Base-by-base conservation (phyloP, 2,888 invertebrate genomes). In the Cactoblastis cactorum region DNA sequence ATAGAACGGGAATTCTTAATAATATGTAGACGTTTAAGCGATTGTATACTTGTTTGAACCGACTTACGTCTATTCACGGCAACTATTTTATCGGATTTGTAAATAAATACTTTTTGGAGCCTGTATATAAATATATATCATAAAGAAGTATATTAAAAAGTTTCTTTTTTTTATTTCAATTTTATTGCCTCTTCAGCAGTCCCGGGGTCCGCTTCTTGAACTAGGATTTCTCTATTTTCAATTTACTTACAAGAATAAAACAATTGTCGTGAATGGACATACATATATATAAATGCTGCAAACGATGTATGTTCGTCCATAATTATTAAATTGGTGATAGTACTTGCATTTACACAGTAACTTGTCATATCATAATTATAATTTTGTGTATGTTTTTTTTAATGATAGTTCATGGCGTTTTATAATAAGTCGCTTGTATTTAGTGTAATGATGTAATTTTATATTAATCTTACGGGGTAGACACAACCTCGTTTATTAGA, bases 281-380 rank as follows among this genome's bases (percentile, higher is more conserved):
- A 15, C 19, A 38, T 55, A n/a, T n/a, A n/a, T n/a, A n/a, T n/a
- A n/a, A n/a, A 54, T 43, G 53, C 51, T 55, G 53, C 55, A 51
- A 65, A 63, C 60, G 56, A 67, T 58, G 47, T 59, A 51, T 59
- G 57, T 67, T 70, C 76, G 79, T 78, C 77, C 80, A 77, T 61
- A 54, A 58, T 28, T 9, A 28, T 28, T 56, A 59, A 51, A 62
- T 68, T 57, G 66, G 69, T 72, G 69, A 70, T 74, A 74, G 67
- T 43, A 56, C 48, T 61, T 69, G 75, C 77, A 75, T 74, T 78
- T 77, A n/a, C n/a, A n/a, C n/a, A 75, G 70, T 69, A 66, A 63
- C 63, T 63, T 63, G 59, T 58, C 57, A 50, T 57, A 62, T 61
- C 58, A 56, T 65, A 17, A 58, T 52, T 52, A 55, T 56, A 54